Conservation (phyloP, 2,113 vertebrate genomes). For the Lutjanus erythropterus region DNA sequence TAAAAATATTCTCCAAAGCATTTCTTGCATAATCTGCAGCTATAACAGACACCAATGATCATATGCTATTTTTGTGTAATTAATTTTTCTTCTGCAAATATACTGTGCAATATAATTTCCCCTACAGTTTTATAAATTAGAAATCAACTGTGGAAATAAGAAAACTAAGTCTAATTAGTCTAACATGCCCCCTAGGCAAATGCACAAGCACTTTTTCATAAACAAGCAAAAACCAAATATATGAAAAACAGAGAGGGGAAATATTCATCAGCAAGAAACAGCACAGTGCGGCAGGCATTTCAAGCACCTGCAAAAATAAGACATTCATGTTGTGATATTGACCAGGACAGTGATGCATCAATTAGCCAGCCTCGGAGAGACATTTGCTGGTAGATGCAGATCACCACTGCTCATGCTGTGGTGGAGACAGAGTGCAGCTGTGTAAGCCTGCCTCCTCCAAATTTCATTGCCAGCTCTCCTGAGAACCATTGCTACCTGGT, state of each 20-base stretch:
- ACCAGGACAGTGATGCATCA: conserved; percentile 33
- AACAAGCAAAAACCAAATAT: neutral
- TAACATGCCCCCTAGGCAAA: neutral
- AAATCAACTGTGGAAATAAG: conserved; percentile 23
- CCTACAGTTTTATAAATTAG: neutral
- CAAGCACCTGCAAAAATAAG: conserved; percentile 19
- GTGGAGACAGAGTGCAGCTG: conserved; percentile 34
- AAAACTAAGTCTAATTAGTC: conserved; percentile 7
- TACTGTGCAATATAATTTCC: neutral
- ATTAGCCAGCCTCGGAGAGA: conserved; percentile 27
- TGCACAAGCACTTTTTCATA: neutral
- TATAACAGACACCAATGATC: conserved; percentile 5
- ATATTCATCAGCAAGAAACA: neutral
- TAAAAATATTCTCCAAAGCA: conserved; percentile 4
- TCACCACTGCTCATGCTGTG: neutral
- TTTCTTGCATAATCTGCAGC: neutral
- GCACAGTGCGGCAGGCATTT: neutral
- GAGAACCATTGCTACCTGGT: conserved; percentile 24
- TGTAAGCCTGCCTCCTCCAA: conserved; percentile 38
- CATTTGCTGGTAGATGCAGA: conserved; percentile 17
- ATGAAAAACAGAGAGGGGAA: neutral
- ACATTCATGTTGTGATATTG: conserved; percentile 23
- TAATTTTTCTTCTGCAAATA: neutral
- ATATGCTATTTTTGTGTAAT: neutral
- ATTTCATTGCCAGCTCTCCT: conserved; percentile 24